Conservation (phyloP, 2,888 invertebrate genomes). For the Limnephilus rhombicus region DNA sequence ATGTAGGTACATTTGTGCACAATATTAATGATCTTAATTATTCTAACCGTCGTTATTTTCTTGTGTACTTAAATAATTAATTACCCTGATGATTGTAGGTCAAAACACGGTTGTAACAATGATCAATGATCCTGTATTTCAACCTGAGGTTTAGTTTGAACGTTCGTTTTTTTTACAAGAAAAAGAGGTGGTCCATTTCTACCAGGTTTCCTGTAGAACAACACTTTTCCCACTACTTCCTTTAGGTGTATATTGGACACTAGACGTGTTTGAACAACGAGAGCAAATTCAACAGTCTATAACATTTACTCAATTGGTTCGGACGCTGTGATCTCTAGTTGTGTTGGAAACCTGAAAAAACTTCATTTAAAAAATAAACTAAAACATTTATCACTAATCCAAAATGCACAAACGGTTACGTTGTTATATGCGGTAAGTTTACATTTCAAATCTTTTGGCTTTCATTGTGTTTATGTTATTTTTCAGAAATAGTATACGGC, state of each 20-base stretch:
- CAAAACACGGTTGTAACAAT: not conserved
- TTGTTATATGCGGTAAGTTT: not conserved
- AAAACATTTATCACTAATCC: not conserved
- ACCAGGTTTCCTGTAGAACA: not conserved
- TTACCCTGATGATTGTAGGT: not conserved
- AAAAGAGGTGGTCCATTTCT: not conserved
- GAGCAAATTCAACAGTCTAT: conserved; percentile 29
- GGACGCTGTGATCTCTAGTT: conserved; percentile 7
- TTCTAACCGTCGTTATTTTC: not conserved
- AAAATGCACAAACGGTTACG: not conserved
- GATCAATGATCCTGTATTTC: not conserved
- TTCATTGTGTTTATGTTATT: not conserved
- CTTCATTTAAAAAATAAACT: not conserved
- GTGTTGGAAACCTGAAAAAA: not conserved
- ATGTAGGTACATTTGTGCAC: not conserved
- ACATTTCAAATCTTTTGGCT: not conserved
- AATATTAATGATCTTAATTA: not conserved
- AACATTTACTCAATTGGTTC: conserved; percentile 4
- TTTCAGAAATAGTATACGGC: not conserved
- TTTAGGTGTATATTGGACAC: not conserved
- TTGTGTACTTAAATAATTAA: not conserved
- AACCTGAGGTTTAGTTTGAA: not conserved
- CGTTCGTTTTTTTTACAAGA: not conserved
- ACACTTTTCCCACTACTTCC: not conserved
- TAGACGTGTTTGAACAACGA: conserved; percentile 10